Base-by-base conservation (phyloP, 2,797 vertebrate species). In the Cossypha polioptera region DNA sequence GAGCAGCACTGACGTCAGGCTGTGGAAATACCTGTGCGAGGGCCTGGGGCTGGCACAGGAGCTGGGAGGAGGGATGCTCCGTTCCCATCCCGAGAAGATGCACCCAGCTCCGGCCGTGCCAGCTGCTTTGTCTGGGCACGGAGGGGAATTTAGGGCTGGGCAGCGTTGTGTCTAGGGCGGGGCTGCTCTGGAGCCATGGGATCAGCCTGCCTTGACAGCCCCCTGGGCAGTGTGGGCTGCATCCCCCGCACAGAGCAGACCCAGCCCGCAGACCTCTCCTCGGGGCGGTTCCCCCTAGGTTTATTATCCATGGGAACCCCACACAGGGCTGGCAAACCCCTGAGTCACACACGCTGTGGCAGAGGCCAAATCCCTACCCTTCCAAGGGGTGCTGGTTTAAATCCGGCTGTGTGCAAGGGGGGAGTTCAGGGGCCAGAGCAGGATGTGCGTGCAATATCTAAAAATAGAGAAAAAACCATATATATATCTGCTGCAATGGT, bases 1-100 rank as follows among this genome's bases (percentile, higher is more conserved):
- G 54, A 90, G 89, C 69, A 48, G 77, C 8, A 1, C 55, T 92
- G 95, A 90, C 43, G 31, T 92, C 85, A 90, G 82, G 38, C 79
- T 5, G 18, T 88, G 66, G 88, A 80, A 94, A 91, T 80, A 88
- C 91, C 93, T 82, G 85, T 59, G 82, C 3, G 16, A 90, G 87
- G 54, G 42, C 74, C 36, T 2, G 16, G 80, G 83, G 69, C 73
- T 18, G 29, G 59, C 28, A 0, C 71, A 42, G 68, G 59, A 72
- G 29, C 61, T 50, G 67, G 72, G 69, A 77, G 93, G 85, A 78
- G 58, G 69, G 72, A 82, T 57, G 67, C 67, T 90, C 33, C 48
- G 36, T 80, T 79, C 77, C 63, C 68, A 45, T 6, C 38, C 83
- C 2, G 1, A 24, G 54, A 67, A 50, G 79, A 13, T 80, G 77